Evolutionary conservation across 1,140 invertebrate species (phyloP), one percentile per base, ranked within the genome.

Genomic region (Alviniconcha marisindica): DNA sequence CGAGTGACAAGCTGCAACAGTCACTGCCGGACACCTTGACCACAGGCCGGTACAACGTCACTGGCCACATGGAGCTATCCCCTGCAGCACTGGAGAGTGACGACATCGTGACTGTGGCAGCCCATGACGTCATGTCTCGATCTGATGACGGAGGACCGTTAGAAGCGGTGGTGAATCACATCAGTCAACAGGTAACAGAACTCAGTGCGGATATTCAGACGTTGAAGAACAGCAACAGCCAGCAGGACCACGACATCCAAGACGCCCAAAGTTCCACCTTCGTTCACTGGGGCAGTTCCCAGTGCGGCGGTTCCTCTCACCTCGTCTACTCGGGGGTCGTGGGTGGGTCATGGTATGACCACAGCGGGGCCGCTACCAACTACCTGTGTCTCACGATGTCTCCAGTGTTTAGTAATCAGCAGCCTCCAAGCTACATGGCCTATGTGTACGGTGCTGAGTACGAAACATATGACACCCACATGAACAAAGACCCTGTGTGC

Each of bases 401-500:
- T 24, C 77, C 77, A 2, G 77, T 78, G 15, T 1, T 31, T 15
- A 78, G 33, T 28, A 33, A 78, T 31, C 51, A 10, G 15, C 0
- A 51, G 2, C 10, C 33, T 5, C 77, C 77, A 12, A 31, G 31
- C 3, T 21, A 12, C 21, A 2, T 60, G 10, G 54, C 51, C 54
- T 40, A 54, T 31, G 0, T 78, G 77, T 78, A 78, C 54, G 77
- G 77, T 24, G 40, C 31, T 4, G 77, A 78, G 51, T 78, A 78
- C 51, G 48, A 78, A 31, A 60, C 56, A 5, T 56, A 54, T 12
- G 24, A 40, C 33, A 7, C 48, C 21, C 48, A 78, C 36, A 3
- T 33, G 4, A 60, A 78, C 77, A 38, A 40, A 21, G 77, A 56
- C 14, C 36, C 51, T 60, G 77, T 78, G 77, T 78, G 77, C 24